These are phyloP conservation scores for Vimba vimba DNA, from an alignment of 2,113 vertebrate species.

Conservation along the genomic window DNA sequence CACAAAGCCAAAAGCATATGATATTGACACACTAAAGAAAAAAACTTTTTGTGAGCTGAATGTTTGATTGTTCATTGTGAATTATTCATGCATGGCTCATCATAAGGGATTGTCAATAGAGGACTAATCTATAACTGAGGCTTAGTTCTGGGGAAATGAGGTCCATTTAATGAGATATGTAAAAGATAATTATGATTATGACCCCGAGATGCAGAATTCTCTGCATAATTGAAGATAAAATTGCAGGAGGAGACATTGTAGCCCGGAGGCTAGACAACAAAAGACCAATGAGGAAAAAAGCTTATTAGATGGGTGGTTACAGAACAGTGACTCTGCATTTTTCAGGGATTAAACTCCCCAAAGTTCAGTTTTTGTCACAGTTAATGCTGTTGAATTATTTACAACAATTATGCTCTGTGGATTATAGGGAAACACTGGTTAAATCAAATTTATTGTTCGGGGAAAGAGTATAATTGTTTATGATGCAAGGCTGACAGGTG, in stretches of 20 bases:
- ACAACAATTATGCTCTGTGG: slow-evolving; percentile 8
- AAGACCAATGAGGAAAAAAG: slow-evolving; percentile 46
- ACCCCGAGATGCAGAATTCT: slow-evolving; percentile 50
- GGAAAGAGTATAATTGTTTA: background rate
- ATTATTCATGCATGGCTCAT: slow-evolving; percentile 28
- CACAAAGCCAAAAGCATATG: background rate
- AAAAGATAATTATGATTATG: slow-evolving; percentile 61
- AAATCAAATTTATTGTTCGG: background rate
- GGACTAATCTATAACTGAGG: slow-evolving; percentile 38
- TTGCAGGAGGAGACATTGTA: slow-evolving; percentile 41
- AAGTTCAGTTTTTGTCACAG: slow-evolving; percentile 32
- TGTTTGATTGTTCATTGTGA: background rate
- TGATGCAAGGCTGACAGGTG: background rate
- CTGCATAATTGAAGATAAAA: slow-evolving; percentile 57
- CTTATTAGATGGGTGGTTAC: slow-evolving; percentile 21
- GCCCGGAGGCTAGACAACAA: slow-evolving; percentile 51
- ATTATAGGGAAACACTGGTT: background rate
- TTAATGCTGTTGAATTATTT: slow-evolving; percentile 47
- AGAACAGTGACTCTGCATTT: slow-evolving; percentile 42
- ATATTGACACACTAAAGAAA: background rate
- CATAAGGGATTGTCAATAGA: slow-evolving; percentile 28
- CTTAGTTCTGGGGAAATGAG: slow-evolving; percentile 46
- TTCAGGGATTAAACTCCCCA: background rate
- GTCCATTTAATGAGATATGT: slow-evolving; percentile 58
- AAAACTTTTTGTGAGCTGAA: slow-evolving; percentile 28